Percentiles rank a stretch among this genome's conserved stretches.
phyloP scores from a whole-genome alignment of 2,113 vertebrate genomes.

The Hucho hucho region DNA sequence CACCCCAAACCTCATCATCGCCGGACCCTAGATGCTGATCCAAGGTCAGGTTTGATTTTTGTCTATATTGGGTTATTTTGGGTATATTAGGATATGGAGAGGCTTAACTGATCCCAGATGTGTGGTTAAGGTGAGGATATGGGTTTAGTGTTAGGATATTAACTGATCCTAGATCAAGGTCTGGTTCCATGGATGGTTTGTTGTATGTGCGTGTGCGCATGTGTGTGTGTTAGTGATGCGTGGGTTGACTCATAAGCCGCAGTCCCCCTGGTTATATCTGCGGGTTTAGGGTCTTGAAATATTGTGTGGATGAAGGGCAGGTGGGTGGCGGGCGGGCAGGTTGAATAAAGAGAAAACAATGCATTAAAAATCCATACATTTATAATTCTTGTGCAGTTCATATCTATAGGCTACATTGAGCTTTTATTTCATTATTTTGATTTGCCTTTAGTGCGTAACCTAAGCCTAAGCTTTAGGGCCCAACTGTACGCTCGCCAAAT shows the following conservation, averaged over 20 bases:
- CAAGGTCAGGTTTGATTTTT: constrained; percentile 63
- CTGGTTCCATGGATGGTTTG: constrained; percentile 79
- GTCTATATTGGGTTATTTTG: neutral
- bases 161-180: constrained; percentile 7
- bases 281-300: too few species aligned
- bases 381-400: too few species aligned
- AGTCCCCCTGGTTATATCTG: too few species aligned
- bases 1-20: constrained; percentile 41
- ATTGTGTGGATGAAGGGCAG: too few species aligned
- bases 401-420: too few species aligned
- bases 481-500: too few species aligned
- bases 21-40: constrained; percentile 63
- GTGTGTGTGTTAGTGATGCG: constrained; percentile 12
- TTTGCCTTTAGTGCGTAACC: too few species aligned
- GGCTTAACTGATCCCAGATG: neutral
- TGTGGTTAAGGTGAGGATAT: constrained; percentile 53
- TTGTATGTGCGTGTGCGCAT: constrained; percentile 30
- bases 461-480: too few species aligned
- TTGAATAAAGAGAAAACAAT: too few species aligned
- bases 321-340: too few species aligned
- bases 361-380: too few species aligned
- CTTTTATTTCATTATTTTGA: too few species aligned
- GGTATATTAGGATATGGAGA: neutral
- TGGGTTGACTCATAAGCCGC: neutral
- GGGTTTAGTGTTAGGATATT: neutral